A percentile compares a stretch with the other conserved stretches of the same genome.
Evolutionary conservation across 2,113 vertebrate genomes (phyloP).

Genomic region (western clawed frog (Xenopus tropicalis)): UCB_Xtro_10.0 CM004446.2:57049501-57050000

Average conservation of each 20-base stretch:
- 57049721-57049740: neutral
- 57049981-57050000: neutral
- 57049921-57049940: conserved; percentile 37
- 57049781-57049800: neutral
- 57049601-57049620: neutral
- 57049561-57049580: conserved; percentile 49
- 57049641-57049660: neutral
- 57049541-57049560: conserved; percentile 56
- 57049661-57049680: neutral
- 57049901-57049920: conserved; percentile 19
- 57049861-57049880: conserved; percentile 25
- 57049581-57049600: conserved; percentile 15
- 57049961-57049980: neutral
- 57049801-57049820: neutral
- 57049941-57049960: conserved; percentile 13
- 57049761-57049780: too few species aligned
- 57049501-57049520: conserved; percentile 58
- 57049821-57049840: conserved; percentile 1
- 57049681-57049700: neutral
- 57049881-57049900: conserved; percentile 15
- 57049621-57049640: neutral
- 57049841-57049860: conserved; percentile 16
- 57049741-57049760: neutral
- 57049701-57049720: neutral
- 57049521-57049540: conserved; percentile 57